Conservation (phyloP, 2,888 invertebrate genomes). For the Muscina levida region DNA sequence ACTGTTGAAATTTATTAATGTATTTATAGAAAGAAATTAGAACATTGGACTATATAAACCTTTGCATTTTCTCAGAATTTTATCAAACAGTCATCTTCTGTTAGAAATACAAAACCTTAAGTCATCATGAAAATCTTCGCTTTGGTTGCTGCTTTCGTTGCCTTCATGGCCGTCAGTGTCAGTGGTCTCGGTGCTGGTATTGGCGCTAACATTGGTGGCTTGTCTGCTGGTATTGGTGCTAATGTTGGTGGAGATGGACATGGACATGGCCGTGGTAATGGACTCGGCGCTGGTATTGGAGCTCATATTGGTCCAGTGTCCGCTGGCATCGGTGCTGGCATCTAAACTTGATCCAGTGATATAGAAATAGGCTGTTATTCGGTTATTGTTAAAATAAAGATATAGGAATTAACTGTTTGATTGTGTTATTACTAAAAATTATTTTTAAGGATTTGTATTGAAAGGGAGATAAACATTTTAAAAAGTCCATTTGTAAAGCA, state of each 20-base stretch:
- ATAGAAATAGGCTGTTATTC: too few relatives aligned
- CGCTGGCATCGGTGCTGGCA: neutral
- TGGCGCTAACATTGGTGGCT: neutral
- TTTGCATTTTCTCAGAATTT: neutral
- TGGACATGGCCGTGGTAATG: neutral
- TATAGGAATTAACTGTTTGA: too few relatives aligned
- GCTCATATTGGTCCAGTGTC: neutral
- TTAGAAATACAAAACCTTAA: neutral
- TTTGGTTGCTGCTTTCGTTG: neutral
- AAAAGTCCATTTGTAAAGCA: too few relatives aligned
- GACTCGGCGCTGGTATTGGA: constrained; percentile 6
- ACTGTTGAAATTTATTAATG: too few relatives aligned
- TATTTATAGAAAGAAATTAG: too few relatives aligned
- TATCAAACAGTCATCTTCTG: constrained; percentile 1
- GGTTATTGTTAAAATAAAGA: too few relatives aligned
- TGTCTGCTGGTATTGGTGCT: neutral
- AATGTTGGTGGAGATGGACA: neutral
- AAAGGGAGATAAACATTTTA: too few relatives aligned
- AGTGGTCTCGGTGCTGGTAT: neutral
- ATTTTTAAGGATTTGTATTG: too few relatives aligned
- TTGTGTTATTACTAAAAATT: too few relatives aligned
- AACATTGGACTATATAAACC: neutral
- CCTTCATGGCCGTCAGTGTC: neutral
- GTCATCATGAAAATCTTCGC: constrained; percentile 2
- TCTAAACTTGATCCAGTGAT: too few relatives aligned